Evolutionary conservation across 2,797 vertebrate species (phyloP).

Genomic region (Anolis apletophallus): DNA sequence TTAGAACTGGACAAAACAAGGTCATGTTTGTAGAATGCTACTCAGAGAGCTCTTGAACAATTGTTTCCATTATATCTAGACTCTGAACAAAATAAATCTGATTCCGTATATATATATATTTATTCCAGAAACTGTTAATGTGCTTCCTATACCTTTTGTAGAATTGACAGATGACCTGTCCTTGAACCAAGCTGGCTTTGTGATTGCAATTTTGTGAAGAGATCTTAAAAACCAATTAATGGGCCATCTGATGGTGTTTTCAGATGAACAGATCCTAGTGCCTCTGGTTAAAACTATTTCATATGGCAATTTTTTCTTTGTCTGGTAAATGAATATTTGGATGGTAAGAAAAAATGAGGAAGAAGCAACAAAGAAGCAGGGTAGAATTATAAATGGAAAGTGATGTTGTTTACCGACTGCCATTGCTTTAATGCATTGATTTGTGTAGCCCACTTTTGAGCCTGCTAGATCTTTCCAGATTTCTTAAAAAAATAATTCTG

Average conservation of each 20-base stretch:
- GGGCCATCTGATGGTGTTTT: neutral
- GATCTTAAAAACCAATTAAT: neutral
- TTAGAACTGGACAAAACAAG: neutral
- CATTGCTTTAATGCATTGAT: too few relatives aligned
- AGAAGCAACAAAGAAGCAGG: neutral
- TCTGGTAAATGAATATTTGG: neutral
- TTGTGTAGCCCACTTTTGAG: neutral
- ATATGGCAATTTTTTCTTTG: neutral
- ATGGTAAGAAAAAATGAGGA: neutral
- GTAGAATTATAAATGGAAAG: neutral
- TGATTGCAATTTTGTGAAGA: neutral
- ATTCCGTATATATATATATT: neutral
- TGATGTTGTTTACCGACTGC: too few relatives aligned
- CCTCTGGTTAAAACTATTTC: neutral
- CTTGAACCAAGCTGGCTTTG: neutral
- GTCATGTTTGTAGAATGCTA: neutral
- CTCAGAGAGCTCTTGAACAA: neutral
- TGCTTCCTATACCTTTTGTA: neutral
- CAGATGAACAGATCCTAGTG: neutral
- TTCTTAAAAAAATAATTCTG: too few relatives aligned
- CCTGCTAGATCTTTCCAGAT: neutral
- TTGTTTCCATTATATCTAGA: neutral
- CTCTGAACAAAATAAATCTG: neutral
- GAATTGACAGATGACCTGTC: neutral
- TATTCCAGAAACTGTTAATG: constrained; percentile 3